Conservation (phyloP, 2,797 vertebrate genomes). For the Thripadectes ignobilis region DNA sequence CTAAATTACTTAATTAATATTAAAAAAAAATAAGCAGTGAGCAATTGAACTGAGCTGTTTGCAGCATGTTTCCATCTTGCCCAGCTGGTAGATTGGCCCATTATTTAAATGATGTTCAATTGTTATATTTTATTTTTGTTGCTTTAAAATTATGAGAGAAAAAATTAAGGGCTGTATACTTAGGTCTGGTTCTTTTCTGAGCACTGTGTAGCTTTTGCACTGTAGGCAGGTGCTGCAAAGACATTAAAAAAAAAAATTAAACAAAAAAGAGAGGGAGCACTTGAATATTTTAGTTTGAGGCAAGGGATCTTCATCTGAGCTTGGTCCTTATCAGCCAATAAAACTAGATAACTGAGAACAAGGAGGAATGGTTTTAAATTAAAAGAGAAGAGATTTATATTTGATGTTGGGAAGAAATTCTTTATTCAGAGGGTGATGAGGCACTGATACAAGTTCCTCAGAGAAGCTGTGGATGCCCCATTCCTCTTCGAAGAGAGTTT, state of each 20-base stretch:
- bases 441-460: neutral
- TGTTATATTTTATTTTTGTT: conserved; percentile 9
- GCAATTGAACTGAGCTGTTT: conserved; percentile 24
- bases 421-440: neutral
- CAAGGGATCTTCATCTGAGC: neutral
- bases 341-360: neutral
- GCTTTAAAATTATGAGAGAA: neutral
- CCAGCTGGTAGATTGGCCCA: neutral
- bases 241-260: neutral
- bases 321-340: neutral
- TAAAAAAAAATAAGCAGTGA: conserved; percentile 7
- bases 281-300: neutral
- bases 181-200: neutral
- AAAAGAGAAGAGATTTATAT: neutral
- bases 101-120: conserved; percentile 3
- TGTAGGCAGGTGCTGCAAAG: neutral
- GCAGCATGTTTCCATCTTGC: neutral
- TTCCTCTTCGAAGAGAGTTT: neutral
- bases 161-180: neutral
- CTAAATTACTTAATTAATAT: conserved; percentile 45
- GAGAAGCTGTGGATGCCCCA: neutral
- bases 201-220: neutral
- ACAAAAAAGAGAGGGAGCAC: neutral
- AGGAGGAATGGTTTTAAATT: neutral
- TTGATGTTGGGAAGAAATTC: neutral